These are phyloP conservation scores for Etheostoma cragini DNA, from an alignment of 2,113 vertebrate genomes.

Conservation along the genomic window DNA sequence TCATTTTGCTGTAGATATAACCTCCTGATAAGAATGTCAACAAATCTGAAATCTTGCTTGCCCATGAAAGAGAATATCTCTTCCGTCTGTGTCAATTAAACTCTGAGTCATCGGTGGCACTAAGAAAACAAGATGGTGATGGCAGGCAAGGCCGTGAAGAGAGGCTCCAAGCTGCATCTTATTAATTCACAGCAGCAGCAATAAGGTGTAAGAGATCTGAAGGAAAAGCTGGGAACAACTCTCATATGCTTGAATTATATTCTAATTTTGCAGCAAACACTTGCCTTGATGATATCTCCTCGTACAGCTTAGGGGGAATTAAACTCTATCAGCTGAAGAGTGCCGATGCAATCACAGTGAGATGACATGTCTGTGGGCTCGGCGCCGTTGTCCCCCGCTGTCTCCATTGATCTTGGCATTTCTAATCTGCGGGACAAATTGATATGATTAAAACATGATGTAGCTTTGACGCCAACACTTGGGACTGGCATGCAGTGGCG, in stretches of 20 bases:
- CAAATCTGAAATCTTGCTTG: background rate
- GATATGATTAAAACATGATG: slow-evolving; percentile 59
- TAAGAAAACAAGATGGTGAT: slow-evolving; percentile 34
- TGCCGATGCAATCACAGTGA: slow-evolving; percentile 42
- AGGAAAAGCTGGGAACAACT: slow-evolving; percentile 24
- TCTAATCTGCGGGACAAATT: slow-evolving; percentile 49
- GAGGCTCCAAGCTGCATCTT: slow-evolving; percentile 11
- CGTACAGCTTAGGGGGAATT: slow-evolving; percentile 35
- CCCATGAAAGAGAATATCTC: background rate
- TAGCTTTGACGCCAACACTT: background rate
- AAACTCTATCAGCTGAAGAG: slow-evolving; percentile 41
- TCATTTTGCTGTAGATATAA: slow-evolving; percentile 17
- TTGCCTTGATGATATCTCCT: slow-evolving; percentile 52
- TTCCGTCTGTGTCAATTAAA: slow-evolving; percentile 24
- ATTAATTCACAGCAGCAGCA: slow-evolving; percentile 33
- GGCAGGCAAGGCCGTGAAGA: slow-evolving; percentile 14
- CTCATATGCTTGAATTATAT: slow-evolving; percentile 51
- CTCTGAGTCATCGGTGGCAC: slow-evolving; percentile 23
- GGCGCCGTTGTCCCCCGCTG: background rate
- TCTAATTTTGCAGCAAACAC: slow-evolving; percentile 51
- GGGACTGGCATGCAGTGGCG: background rate
- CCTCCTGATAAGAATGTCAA: slow-evolving; percentile 3
- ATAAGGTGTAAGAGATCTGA: slow-evolving; percentile 33
- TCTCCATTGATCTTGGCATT: slow-evolving; percentile 53
- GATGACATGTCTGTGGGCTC: slow-evolving; percentile 39